Conservation (phyloP, 2,888 invertebrate genomes). For the Anthrax anthrax region DNA sequence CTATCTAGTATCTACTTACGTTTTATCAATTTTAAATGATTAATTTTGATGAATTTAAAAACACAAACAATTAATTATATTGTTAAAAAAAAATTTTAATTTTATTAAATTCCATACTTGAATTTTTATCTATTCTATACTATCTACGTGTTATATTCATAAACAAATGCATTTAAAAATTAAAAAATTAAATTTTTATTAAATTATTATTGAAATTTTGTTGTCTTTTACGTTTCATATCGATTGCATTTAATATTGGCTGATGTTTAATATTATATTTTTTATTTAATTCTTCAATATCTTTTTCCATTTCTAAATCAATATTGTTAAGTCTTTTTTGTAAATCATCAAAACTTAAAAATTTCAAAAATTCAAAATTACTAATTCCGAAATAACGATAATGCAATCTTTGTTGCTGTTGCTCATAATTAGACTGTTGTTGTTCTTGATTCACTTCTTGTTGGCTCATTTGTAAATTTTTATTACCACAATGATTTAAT, state of each 20-base stretch:
- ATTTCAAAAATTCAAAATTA: slow-evolving; percentile 73
- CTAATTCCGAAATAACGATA: slow-evolving; percentile 60
- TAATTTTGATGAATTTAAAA: no score
- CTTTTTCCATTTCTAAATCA: slow-evolving; percentile 91
- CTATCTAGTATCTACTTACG: no score
- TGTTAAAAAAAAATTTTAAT: no score
- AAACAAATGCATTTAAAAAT: no score
- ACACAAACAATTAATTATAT: no score
- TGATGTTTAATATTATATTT: slow-evolving; percentile 87
- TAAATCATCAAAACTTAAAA: slow-evolving; percentile 73
- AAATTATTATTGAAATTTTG: slow-evolving; percentile 43
- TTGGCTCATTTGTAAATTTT: slow-evolving; percentile 15
- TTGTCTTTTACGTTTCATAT: slow-evolving; percentile 81
- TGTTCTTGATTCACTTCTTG: neutral
- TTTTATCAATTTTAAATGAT: no score
- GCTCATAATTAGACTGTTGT: neutral
- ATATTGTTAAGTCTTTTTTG: slow-evolving; percentile 72
- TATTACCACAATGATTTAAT: no score
- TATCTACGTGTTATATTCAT: no score
- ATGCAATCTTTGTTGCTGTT: slow-evolving; percentile 35
- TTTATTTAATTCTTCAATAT: slow-evolving; percentile 79
- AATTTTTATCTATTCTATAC: no score
- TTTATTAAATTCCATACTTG: no score
- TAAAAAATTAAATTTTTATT: slow-evolving; percentile 11
- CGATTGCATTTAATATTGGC: slow-evolving; percentile 92